A percentile compares a stretch with the other conserved stretches of the same genome.
phyloP scores from a whole-genome alignment of 2,797 vertebrate species.

The Pitangus sulphuratus region DNA sequence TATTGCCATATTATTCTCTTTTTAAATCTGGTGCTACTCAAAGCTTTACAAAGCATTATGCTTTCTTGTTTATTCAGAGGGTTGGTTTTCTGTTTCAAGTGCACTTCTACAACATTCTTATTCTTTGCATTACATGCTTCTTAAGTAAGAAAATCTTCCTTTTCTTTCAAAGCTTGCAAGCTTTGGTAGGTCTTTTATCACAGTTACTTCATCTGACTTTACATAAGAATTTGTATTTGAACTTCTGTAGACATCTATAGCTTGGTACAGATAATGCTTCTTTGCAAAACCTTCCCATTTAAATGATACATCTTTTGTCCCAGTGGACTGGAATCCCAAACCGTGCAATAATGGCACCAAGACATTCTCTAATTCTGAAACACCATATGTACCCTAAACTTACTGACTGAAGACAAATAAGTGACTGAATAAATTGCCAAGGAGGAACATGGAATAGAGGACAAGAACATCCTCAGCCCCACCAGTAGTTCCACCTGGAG shows the following conservation, averaged over 20 bases:
- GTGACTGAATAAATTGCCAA: background rate
- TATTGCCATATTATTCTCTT: background rate
- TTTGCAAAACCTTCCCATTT: background rate
- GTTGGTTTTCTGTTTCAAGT: background rate
- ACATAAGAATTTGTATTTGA: background rate
- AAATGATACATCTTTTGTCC: background rate
- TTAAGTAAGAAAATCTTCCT: background rate
- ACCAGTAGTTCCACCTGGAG: background rate
- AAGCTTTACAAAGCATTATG: background rate
- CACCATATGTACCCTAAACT: background rate
- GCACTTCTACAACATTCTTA: background rate
- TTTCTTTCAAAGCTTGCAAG: background rate
- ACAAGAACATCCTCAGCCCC: accelerated
- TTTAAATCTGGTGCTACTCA: background rate
- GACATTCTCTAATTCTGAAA: background rate
- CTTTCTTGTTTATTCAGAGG: background rate
- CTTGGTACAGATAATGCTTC: background rate
- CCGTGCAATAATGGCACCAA: background rate
- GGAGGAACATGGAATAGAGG: background rate
- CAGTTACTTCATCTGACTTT: background rate
- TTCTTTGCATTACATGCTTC: background rate
- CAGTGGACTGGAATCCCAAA: background rate
- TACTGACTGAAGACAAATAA: background rate
- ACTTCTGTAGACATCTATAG: background rate
- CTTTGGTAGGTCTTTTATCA: background rate